Conservation (phyloP, 2,113 vertebrate genomes). For the Oncorhynchus keta region DNA sequence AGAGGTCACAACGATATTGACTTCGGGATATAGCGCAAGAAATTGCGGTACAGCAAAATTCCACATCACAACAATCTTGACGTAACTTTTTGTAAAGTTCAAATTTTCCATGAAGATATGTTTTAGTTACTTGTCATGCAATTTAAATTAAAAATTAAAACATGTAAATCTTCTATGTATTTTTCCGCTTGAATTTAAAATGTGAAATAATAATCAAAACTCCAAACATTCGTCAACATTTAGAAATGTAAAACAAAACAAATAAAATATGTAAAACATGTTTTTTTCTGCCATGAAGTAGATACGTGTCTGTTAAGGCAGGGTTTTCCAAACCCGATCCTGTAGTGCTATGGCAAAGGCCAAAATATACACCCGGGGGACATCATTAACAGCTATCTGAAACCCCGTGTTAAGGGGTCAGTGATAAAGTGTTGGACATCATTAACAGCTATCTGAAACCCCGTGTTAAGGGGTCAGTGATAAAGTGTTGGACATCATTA, state of each 20-base stretch:
- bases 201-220: constrained; percentile 21
- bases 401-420: constrained; percentile 4
- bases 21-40: constrained; percentile 62
- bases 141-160: constrained; percentile 35
- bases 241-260: neutral
- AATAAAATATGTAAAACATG: constrained; percentile 54
- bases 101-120: constrained; percentile 30
- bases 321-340: no score
- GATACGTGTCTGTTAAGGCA: no score
- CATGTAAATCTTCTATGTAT: constrained; percentile 5
- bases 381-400: neutral
- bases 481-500: constrained; percentile 14
- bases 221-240: constrained; percentile 8
- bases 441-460: neutral
- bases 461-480: constrained; percentile 3
- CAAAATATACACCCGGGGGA: neutral
- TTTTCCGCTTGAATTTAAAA: constrained; percentile 44
- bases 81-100: constrained; percentile 46
- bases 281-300: constrained; percentile 35
- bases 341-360: no score
- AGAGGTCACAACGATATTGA: constrained; percentile 49
- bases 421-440: constrained; percentile 15
- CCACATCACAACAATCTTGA: constrained; percentile 64
- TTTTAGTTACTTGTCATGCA: constrained; percentile 69
- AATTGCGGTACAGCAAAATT: constrained; percentile 74